Base-by-base conservation (phyloP, 2,888 invertebrate genomes). In the Leptopterna dolabrata region DNA sequence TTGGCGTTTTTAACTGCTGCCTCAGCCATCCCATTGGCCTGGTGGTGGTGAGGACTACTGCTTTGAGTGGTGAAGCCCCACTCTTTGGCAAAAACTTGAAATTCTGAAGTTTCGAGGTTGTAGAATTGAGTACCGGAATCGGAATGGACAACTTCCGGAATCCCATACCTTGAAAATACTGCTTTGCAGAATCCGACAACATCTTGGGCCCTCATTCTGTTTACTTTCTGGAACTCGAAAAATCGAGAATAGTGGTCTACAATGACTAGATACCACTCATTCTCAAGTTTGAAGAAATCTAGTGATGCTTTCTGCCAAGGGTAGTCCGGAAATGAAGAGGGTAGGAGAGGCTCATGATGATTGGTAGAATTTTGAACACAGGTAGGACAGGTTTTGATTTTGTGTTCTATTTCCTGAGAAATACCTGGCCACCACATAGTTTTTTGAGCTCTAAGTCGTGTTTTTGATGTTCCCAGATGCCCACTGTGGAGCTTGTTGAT, bases 391-490 rank as follows among this genome's bases (percentile, higher is more conserved):
- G 51, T 36, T 73, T 73, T 83, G 16, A 87, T 27, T 76, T 29
- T 70, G 6, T 29, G 27, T 71, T 87, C 83, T 16, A 87, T 83
- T 45, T 83, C 73, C n/a, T 14, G 30, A 6, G 87, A 87, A 30
- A 87, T 76, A 14, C 78, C 84, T 36, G 87, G 87, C 87, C 85
- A 87, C 87, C 87, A 87, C 84, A 87, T 76, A 4, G 84, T 76
- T 24, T 29, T 16, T 45, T 55, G 43, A 41, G 87, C 87, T n/a
- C 76, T 30, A 29, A 16, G 16, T 29, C 85, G 29, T 7, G 51
- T 47, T 36, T 87, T 84, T 24, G 87, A 70, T 11, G 83, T 76
- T 29, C 82, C 87, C 14, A 82, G 63, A 19, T 83, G 87, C 43
- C 83, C 87, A 4, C 27, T 27, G 19, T 87, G 87, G 41, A 87